Conservation (phyloP, 92 coral and sea anemone genomes). For the Zoanthus sociatus region DNA sequence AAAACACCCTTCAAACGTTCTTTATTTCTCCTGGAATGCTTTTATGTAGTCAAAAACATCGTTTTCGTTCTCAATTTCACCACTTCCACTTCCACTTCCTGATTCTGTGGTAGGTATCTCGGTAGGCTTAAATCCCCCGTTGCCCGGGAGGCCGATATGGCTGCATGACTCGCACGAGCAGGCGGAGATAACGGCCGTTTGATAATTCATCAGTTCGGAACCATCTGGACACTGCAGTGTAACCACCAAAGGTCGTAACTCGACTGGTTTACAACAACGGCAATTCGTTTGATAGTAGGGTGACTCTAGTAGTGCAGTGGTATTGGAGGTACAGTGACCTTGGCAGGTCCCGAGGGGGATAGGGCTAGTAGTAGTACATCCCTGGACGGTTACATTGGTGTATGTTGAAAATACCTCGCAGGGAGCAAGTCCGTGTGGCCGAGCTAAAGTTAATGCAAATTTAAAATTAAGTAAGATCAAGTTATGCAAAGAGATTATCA, state of each 20-base stretch:
- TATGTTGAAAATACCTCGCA: constrained; percentile 52
- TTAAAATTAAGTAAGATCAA: background rate
- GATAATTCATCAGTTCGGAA: constrained; percentile 44
- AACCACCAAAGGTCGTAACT: constrained; percentile 60
- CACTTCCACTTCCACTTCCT: constrained; percentile 29
- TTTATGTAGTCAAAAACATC: constrained; percentile 21
- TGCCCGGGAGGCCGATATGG: constrained; percentile 12
- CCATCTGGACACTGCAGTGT: constrained; percentile 48
- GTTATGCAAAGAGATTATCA: too few species aligned
- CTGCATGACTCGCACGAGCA: constrained; percentile 65
- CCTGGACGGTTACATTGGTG: constrained; percentile 54
- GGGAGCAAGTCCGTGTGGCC: constrained; percentile 23
- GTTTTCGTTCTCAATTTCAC: constrained; percentile 4
- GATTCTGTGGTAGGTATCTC: constrained; percentile 14
- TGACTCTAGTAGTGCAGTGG: constrained; percentile 54
- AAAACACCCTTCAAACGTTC: constrained; percentile 1
- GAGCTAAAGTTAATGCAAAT: constrained; percentile 40
- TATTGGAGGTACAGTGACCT: constrained; percentile 63
- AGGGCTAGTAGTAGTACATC: constrained; percentile 54
- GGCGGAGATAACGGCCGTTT: constrained; percentile 63
- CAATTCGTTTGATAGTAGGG: constrained; percentile 71
- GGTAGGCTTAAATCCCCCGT: constrained; percentile 5
- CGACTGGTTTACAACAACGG: constrained; percentile 68
- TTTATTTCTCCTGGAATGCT: constrained; percentile 15
- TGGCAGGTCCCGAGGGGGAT: constrained; percentile 66